These are phyloP conservation scores for Anodontia alba DNA, from an alignment of 2,888 invertebrate genomes.

Conservation along the genomic window DNA sequence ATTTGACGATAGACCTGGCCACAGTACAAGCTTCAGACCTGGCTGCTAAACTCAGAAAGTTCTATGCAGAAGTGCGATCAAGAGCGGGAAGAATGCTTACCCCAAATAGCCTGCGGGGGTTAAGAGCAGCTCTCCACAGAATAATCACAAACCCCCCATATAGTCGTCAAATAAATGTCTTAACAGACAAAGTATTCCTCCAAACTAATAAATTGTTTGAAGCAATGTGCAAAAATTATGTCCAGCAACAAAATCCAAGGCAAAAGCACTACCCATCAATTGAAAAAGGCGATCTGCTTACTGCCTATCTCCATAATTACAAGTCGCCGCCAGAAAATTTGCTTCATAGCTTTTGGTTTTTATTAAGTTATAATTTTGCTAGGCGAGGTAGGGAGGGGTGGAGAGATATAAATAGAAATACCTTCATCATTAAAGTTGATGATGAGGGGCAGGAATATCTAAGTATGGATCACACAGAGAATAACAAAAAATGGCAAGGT, in stretches of 20 bases:
- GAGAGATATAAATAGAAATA: background rate
- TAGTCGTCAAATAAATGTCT: constrained; percentile 1
- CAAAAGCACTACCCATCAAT: constrained; percentile 10
- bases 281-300: background rate
- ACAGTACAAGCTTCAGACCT: background rate
- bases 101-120: constrained; percentile 7
- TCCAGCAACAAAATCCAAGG: background rate
- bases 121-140: constrained; percentile 1
- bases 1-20: background rate
- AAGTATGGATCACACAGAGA: background rate
- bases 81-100: constrained; percentile 4
- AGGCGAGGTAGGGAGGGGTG: constrained; percentile 23
- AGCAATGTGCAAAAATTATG: constrained; percentile 12
- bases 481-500: constrained; percentile 25
- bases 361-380: constrained; percentile 20
- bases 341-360: constrained; percentile 22
- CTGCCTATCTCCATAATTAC: background rate
- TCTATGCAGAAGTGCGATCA: constrained; percentile 10
- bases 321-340: background rate
- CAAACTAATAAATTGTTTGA: constrained; percentile 6
- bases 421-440: constrained; percentile 14
- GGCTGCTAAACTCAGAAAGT: no score
- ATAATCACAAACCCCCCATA: background rate
- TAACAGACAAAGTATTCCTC: background rate
- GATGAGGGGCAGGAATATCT: constrained; percentile 18